Evolutionary conservation across 1,140 invertebrate genomes (phyloP), one percentile per base, ranked within the genome.

Genomic region (Nebria ingens): DNA sequence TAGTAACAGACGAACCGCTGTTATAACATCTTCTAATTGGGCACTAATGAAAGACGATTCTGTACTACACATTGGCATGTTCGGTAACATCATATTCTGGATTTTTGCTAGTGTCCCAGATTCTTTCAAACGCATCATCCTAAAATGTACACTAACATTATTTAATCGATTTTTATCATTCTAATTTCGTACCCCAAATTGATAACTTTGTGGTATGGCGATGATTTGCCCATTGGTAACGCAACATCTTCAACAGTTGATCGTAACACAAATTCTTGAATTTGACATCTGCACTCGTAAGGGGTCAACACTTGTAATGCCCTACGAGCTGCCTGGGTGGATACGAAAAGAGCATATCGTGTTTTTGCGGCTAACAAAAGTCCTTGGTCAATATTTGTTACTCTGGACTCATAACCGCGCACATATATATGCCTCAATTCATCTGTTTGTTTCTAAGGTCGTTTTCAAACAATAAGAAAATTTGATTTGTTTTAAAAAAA

Each of bases 331-430:
- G 55, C 23, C 11, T 61, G 56, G 9, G 54, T 45, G 6, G 61
- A 61, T 1, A 58, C 61, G 19, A 64, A 64, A 38, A 64, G 59
- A 19, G 59, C 63, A 50, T 64, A 64, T 29, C 59, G 56, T 2
- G 61, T 58, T 29, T 58, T 55, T 11, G 58, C 56, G 2, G 58
- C 60, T 50, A 53, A 58, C 2, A 61, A 38, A 1, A 64, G 40
- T 9, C 63, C 63, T 29, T 59, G 58, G 12, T 57, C 60, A n/a
- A 64, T 58, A 38, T 61, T 60, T 2, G 45, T 53, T 1, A 62
- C 56, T 19, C 57, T 51, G 15, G 59, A 61, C 21, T 60, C 29
- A 57, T 62, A 64, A 9, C 62, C 62, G 34, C 61, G 49, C 2
- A 64, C 29, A 51, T 64, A 64, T n/a, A 64, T 64, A 34, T 64